Percentiles rank a stretch among this genome's conserved stretches.
Evolutionary conservation across 2,888 invertebrate genomes (phyloP).

Genomic region (Allophyes oxyacanthae): DNA sequence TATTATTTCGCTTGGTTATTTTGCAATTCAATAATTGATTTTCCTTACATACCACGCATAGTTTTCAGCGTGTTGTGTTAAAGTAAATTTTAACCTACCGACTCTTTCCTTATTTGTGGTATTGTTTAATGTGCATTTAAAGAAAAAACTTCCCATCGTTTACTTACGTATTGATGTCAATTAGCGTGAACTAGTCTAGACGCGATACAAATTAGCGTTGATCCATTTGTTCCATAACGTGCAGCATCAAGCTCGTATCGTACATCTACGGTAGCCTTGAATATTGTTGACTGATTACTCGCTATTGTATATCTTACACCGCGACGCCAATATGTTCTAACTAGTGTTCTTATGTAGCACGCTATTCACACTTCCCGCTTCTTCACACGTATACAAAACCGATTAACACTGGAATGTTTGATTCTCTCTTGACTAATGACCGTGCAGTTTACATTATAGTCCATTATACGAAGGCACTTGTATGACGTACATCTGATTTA

Average conservation of each 20-base stretch:
- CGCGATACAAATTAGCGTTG: slow-evolving; percentile 46
- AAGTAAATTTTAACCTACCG: slow-evolving; percentile 9
- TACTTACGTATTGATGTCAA: slow-evolving; percentile 18
- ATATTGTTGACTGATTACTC: slow-evolving; percentile 80
- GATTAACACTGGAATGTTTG: slow-evolving; percentile 68
- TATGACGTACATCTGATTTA: slow-evolving; percentile 55
- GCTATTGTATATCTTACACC: slow-evolving; percentile 68
- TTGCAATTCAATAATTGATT: slow-evolving; percentile 1
- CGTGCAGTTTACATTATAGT: slow-evolving; percentile 66
- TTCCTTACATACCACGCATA: slow-evolving; percentile 1
- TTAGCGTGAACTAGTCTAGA: slow-evolving; percentile 32
- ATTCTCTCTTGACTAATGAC: slow-evolving; percentile 66
- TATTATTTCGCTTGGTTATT: not conserved
- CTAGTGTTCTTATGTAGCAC: slow-evolving; percentile 56
- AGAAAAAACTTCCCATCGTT: slow-evolving; percentile 15
- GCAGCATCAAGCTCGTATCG: slow-evolving; percentile 42
- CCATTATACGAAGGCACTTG: slow-evolving; percentile 61
- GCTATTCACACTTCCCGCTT: slow-evolving; percentile 65
- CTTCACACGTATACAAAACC: slow-evolving; percentile 62
- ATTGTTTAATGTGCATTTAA: slow-evolving; percentile 1
- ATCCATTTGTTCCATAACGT: slow-evolving; percentile 41
- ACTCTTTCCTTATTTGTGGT: slow-evolving; percentile 33
- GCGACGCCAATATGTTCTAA: slow-evolving; percentile 54
- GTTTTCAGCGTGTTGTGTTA: not conserved
- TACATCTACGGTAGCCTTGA: slow-evolving; percentile 67